Base-by-base conservation (phyloP, 2,888 invertebrate genomes). In the Lasioglossum calceatum region DNA sequence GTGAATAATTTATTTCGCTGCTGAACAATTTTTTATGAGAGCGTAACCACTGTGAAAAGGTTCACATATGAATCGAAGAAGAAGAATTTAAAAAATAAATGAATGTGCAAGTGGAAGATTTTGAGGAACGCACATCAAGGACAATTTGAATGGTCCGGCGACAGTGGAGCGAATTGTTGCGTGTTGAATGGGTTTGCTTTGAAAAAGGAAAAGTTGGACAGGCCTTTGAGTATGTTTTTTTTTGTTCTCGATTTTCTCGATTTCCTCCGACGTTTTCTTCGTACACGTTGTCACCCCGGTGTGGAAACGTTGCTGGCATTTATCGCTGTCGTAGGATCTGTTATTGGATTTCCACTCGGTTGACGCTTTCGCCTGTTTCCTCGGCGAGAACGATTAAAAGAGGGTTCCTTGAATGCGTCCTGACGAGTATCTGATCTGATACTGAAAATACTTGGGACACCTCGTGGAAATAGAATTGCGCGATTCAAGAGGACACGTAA, bases 311-410 rank as follows among this genome's bases (percentile, higher is more conserved):
- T 16, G 67, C 27, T 50, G 76, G 82, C 77, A 79, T 82, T 88
- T 85, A 82, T 87, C 83, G 76, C 8, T 39, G 58, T 83, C 74
- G 79, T 54, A 71, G 82, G 89, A 89, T 90, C 83, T 87, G 78
- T 90, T 85, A 92, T 92, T 92, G 90, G 92, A 92, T 92, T 93
- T 93, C 91, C 91, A 88, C 84, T 87, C 83, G 89, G 89, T 85
- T 89, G 91, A 88, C 84, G 85, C 79, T 71, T 84, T 85, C 81
- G 80, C 79, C 79, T 74, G 72, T 87, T 85, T 90, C 84, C 85
- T 78, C 88, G 67, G 54, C 75, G 70, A n/a, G 70, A 72, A 72
- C 89, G 85, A 87, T 90, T 88, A 88, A 79, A 82, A 81, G 83
- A 81, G 87, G 81, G 81, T 84, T 47, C 83, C 83, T 80, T 76